Base-by-base conservation (phyloP, 2,113 vertebrate species). In the Hassar affinis region DNA sequence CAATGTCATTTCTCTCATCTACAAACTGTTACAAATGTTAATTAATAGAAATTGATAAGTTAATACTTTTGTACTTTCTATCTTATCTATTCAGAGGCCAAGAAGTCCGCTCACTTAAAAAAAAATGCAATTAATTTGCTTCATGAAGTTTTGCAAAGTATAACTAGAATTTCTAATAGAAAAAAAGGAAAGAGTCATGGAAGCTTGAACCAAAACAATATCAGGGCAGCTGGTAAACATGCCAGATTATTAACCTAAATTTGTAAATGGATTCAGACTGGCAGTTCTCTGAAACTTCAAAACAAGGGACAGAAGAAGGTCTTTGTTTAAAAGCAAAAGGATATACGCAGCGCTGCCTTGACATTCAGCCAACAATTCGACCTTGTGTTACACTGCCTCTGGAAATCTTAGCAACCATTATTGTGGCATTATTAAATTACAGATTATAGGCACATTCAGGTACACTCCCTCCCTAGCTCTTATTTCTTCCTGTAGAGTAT, bases 391-490 rank as follows among this genome's bases (percentile, higher is more conserved):
- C 49, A 1, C 17, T 22, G 72, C 49, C 27, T 76, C 54, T 22
- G 4, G 20, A 77, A 56, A 77, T 77, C 74, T 56, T 38, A 56
- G 74, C 51, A 77, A 77, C 74, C 51, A 3, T 77, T 14, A 77
- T 38, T 77, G 74, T 77, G 30, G 52, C 49, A 76, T 56, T 56
- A 56, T 77, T 77, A 56, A 14, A 56, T 77, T 77, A 56, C 74
- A 77, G 18, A 56, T 38, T 35, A 56, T 3, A 8, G 51, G 33
- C 5, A 56, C 30, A 38, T 4, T 22, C 2, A 54, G 74, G 11
- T 22, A 20, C 51, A 76, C 51, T 22, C 30, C 42, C 33, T 20
- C 30, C 56, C 42, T 75, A 11, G 0, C 9, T 18, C 15, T 42
- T 2, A 27, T n/a, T 66, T 45, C 61, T 35, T 66, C 33, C 30